These are phyloP conservation scores for Perca flavescens DNA, from an alignment of 2,113 vertebrate genomes.

Conservation along the genomic window DNA sequence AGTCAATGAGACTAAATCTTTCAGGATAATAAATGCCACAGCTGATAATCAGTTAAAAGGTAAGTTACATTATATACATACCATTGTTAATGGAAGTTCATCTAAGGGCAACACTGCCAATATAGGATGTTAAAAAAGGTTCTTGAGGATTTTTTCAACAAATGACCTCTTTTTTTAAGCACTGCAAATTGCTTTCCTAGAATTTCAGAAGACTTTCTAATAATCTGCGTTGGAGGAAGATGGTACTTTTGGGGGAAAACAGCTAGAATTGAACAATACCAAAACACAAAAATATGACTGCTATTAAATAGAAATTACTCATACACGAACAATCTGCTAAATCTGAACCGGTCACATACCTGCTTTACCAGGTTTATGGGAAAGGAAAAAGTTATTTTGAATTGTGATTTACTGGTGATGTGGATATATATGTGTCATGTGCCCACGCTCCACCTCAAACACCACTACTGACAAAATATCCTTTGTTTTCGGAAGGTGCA, in stretches of 20 bases:
- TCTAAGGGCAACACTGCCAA: constrained; percentile 10
- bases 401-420: constrained; percentile 10
- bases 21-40: not conserved
- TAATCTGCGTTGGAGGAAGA: not conserved
- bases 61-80: constrained; percentile 2
- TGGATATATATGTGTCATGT: constrained; percentile 1
- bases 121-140: not conserved
- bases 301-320: constrained; percentile 6
- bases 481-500: constrained; percentile 1
- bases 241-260: not conserved
- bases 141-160: not conserved
- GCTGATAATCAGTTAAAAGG: not conserved
- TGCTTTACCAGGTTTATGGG: constrained; percentile 24
- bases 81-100: not conserved
- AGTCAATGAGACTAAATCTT: not conserved
- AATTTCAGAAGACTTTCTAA: not conserved
- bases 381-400: constrained; percentile 1
- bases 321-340: not conserved
- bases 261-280: constrained; percentile 10
- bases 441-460: constrained; percentile 14
- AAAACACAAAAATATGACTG: constrained; percentile 14
- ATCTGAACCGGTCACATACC: constrained; percentile 14
- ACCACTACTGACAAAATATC: not conserved
- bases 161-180: not conserved
- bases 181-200: not conserved